Percentiles rank a stretch among this genome's conserved stretches.
These are phyloP conservation scores for Laspeyria flexula DNA, from an alignment of 2,888 invertebrate genomes.

Conservation along the genomic window DNA sequence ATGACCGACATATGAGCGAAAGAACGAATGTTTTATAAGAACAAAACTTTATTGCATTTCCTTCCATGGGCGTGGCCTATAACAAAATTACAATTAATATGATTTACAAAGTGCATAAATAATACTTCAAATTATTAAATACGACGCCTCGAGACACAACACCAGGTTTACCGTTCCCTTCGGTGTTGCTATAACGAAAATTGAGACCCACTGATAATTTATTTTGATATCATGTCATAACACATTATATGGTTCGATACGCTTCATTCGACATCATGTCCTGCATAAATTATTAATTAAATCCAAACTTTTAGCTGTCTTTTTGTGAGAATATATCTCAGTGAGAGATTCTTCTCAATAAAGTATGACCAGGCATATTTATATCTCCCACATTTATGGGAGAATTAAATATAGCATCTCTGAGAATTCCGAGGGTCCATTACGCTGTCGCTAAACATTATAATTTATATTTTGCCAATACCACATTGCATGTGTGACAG, in stretches of 20 bases:
- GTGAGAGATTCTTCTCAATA: conserved; percentile 19
- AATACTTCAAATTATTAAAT: conserved; percentile 66
- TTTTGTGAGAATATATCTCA: conserved; percentile 7
- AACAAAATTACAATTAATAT: conserved; percentile 77
- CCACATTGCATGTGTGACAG: conserved; percentile 15
- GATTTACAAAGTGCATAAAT: conserved; percentile 74
- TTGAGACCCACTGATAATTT: conserved; percentile 37
- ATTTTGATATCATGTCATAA: conserved; percentile 37
- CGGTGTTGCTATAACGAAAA: conserved; percentile 36
- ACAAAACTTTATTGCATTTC: conserved; percentile 50
- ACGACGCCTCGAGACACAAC: conserved; percentile 52
- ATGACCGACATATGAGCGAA: conserved; percentile 41
- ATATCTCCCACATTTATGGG: conserved; percentile 22
- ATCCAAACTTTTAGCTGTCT: conserved; percentile 7
- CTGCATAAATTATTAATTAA: conserved; percentile 35
- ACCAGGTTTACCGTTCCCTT: conserved; percentile 37
- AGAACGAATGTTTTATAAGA: conserved; percentile 39
- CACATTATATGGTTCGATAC: conserved; percentile 36
- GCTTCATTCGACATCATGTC: conserved; percentile 34
- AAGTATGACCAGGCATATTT: conserved; percentile 10
- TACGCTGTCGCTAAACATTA: conserved; percentile 66
- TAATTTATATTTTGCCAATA: conserved; percentile 53
- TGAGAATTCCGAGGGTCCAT: conserved; percentile 37
- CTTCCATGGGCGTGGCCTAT: conserved; percentile 50
- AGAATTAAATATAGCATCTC: conserved; percentile 17